Base-by-base conservation (phyloP, 2,888 invertebrate species). In the Bursaphelenchus okinawaensis region DNA sequence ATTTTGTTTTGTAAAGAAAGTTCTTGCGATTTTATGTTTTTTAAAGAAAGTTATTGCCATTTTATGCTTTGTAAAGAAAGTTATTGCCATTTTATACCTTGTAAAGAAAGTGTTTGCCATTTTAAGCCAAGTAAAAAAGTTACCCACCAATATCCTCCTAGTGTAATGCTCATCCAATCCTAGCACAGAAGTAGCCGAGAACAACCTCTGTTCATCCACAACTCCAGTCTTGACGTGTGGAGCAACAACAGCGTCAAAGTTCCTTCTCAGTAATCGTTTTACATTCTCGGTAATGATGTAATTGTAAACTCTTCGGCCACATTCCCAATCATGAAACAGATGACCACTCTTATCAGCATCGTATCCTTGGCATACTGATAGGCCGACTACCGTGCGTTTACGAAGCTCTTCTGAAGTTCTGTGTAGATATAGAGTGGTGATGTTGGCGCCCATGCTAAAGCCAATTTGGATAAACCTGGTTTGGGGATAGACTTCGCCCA, bases 301-400 rank as follows among this genome's bases (percentile, higher is more conserved):
- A 65, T 92, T 86, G 84, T 94, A 94, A 80, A 91, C 88, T 2
- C 93, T 89, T 19, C 93, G 88, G 19, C 74, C 71, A 29, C 69
- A 64, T 61, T 72, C 69, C 76, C 75, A 76, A 16, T 76, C 71
- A 78, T 73, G 73, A 54, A 75, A 77, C 31, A 75, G 29, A 1
- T 68, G 72, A 23, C 67, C 50, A 22, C 20, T 19, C 24, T 63
- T 63, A 3, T 90, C 88, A 52, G 92, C 92, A 84, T 91, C 90
- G 84, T 93, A 94, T 78, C 93, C 93, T 85, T 93, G 93, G 83
- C 93, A 93, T 80, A 93, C 90, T 29, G 93, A 92, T 77, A 94
- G 89, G 27, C 89, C 93, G 60, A 91, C 19, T 16, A 76, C 26
- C 4, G 73, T 51, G 4, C 72, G 70, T n/a, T 62, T 24, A n/a